phyloP scores from a whole-genome alignment of 2,113 vertebrate species.

The Coregonus clupeaformis region DNA sequence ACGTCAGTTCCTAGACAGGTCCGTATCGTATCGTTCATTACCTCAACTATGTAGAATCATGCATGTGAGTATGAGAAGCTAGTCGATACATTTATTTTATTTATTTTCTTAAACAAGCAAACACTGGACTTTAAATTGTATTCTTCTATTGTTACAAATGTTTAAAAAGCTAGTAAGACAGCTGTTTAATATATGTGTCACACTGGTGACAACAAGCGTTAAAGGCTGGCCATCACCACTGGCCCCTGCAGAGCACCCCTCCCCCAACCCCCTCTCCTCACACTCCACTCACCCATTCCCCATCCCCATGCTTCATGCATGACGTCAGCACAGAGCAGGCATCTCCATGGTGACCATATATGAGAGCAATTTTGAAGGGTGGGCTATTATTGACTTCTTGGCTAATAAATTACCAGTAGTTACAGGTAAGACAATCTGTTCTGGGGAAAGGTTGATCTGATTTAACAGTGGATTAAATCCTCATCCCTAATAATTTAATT shows the following conservation, averaged over 20 bases:
- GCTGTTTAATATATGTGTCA: slow-evolving; percentile 58
- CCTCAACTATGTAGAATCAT: slow-evolving; percentile 63
- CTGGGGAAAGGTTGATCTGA: not conserved
- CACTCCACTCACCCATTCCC: not conserved
- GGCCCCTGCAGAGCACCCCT: not conserved
- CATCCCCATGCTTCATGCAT: slow-evolving; percentile 29
- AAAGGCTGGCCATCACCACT: slow-evolving; percentile 37
- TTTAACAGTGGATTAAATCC: slow-evolving; percentile 1
- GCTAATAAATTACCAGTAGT: not conserved
- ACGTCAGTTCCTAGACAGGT: not conserved
- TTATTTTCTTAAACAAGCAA: slow-evolving; percentile 68
- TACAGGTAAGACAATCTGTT: not conserved
- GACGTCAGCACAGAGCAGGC: slow-evolving; percentile 23
- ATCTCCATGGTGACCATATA: slow-evolving; percentile 1
- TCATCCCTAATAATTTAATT: slow-evolving; percentile 1
- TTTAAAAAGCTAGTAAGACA: slow-evolving; percentile 73
- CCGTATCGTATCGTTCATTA: slow-evolving; percentile 16
- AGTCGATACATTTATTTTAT: slow-evolving; percentile 60
- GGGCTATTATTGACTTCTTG: slow-evolving; percentile 9
- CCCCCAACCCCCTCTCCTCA: slow-evolving; percentile 26
- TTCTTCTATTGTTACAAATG: slow-evolving; percentile 70
- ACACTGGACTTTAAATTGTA: slow-evolving; percentile 71
- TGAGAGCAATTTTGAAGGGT: not conserved
- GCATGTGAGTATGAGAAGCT: slow-evolving; percentile 69
- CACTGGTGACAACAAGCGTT: slow-evolving; percentile 44